Evolutionary conservation across 2,888 invertebrate genomes (phyloP).

Genomic region (Callosobruchus maculatus): DNA sequence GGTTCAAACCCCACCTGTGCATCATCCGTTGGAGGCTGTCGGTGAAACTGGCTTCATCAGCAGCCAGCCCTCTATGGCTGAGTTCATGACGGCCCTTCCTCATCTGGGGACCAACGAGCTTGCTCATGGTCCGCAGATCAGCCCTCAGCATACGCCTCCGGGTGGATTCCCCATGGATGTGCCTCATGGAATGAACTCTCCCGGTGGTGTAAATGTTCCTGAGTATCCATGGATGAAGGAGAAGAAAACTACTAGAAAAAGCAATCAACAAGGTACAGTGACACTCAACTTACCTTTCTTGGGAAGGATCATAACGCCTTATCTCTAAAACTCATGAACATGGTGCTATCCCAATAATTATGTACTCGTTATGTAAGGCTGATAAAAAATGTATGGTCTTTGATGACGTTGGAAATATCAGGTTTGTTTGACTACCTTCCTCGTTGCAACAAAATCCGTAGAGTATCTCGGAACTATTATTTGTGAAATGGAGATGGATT

Average conservation of each 20-base stretch:
- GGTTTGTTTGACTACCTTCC: no score
- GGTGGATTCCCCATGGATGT: constrained; percentile 54
- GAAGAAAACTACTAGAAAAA: constrained; percentile 91
- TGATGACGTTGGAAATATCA: no score
- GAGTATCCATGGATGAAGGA: constrained; percentile 99
- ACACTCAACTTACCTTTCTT: not conserved
- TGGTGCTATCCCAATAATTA: no score
- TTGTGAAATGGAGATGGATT: no score
- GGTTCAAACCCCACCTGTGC: constrained; percentile 55
- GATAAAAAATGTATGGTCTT: no score
- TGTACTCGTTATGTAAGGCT: no score
- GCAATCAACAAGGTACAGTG: constrained; percentile 80
- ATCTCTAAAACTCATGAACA: no score
- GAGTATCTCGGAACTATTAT: no score
- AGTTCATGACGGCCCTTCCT: constrained; percentile 83
- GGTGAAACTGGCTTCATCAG: constrained; percentile 89
- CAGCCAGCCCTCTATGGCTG: constrained; percentile 92
- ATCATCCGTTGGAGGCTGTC: constrained; percentile 48
- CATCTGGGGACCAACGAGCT: constrained; percentile 66
- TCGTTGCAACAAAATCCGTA: no score
- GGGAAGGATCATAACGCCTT: no score
- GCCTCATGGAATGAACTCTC: constrained; percentile 61
- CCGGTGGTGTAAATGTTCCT: constrained; percentile 76
- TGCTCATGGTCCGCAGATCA: constrained; percentile 57
- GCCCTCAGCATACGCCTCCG: constrained; percentile 69